Percentiles rank a stretch among this genome's conserved stretches.
Conservation (phyloP, 2,888 invertebrate species). For the Fragum sueziense region DNA sequence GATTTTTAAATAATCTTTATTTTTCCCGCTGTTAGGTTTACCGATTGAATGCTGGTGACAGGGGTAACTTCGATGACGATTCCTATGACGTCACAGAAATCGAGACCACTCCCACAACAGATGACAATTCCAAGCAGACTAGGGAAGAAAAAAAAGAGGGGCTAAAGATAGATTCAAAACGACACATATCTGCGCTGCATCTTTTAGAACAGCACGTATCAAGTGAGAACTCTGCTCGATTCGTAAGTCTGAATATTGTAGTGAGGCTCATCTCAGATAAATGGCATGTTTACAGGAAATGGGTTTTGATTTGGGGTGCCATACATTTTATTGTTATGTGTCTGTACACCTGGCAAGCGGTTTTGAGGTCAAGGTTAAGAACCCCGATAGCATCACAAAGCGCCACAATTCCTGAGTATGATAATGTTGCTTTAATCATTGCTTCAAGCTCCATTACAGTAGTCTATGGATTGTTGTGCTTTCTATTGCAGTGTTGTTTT, state of each 20-base stretch:
- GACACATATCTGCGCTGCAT: neutral
- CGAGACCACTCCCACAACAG: neutral
- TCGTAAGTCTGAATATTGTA: neutral
- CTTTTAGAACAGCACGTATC: neutral
- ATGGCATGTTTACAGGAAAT: neutral
- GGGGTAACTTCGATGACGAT: neutral
- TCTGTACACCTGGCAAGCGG: neutral
- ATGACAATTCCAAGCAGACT: neutral
- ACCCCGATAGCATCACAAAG: neutral
- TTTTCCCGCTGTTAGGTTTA: too few species aligned
- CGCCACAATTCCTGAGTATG: neutral
- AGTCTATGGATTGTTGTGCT: neutral
- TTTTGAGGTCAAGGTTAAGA: neutral
- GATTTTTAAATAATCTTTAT: too few species aligned
- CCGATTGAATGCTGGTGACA: neutral
- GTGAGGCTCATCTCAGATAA: neutral
- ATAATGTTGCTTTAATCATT: neutral
- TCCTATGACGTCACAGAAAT: constrained; percentile 3
- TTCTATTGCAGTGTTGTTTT: neutral
- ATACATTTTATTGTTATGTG: neutral
- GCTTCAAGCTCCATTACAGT: neutral
- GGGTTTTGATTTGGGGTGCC: neutral
- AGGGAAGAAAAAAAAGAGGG: neutral
- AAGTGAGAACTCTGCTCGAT: neutral
- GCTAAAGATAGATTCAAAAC: neutral